These are phyloP conservation scores for Anabacerthia variegaticeps DNA, from an alignment of 2,797 vertebrate genomes.

Conservation along the genomic window DNA sequence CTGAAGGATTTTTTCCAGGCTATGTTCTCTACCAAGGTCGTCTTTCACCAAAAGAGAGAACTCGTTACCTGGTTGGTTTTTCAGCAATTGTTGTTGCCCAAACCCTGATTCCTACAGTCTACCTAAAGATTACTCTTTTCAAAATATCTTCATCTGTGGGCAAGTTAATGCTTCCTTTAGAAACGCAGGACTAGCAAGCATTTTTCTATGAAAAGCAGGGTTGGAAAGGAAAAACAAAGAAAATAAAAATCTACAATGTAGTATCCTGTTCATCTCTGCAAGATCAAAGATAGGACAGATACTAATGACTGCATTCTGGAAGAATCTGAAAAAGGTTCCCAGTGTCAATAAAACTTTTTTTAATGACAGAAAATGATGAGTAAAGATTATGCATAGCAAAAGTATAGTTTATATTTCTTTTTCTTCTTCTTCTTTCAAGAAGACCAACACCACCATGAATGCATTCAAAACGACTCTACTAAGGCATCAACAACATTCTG, in stretches of 20 bases:
- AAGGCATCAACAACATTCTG: not conserved
- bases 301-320: not conserved
- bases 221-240: not conserved
- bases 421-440: not conserved
- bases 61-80: not conserved
- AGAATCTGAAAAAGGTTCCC: not conserved
- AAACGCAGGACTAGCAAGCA: conserved; percentile 1
- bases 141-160: not conserved
- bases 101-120: not conserved
- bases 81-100: not conserved
- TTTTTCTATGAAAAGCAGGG: not conserved
- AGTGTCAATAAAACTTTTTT: not conserved
- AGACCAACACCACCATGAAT: not conserved
- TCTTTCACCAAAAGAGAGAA: not conserved
- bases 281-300: not conserved
- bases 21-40: not conserved
- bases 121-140: not conserved
- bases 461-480: not conserved
- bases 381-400: not conserved
- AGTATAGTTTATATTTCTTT: not conserved
- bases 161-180: not conserved
- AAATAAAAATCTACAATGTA: not conserved
- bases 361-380: not conserved
- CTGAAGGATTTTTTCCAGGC: not conserved
- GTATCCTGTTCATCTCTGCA: not conserved